Base-by-base conservation (phyloP, 2,113 vertebrate species). In the Pica pica region DNA sequence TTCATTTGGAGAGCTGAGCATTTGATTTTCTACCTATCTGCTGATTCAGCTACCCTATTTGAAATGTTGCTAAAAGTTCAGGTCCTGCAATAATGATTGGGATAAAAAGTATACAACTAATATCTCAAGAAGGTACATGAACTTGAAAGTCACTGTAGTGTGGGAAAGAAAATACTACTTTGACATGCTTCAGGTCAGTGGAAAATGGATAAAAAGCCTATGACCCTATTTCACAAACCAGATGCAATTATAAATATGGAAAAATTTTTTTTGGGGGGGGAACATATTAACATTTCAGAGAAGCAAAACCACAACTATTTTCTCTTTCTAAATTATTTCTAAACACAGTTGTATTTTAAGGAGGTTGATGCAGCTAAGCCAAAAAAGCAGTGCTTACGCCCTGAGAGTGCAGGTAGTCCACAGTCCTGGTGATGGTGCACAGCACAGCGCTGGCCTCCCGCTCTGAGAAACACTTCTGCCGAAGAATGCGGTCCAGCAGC, bases 321-420 rank as follows among this genome's bases (percentile, higher is more conserved):
- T 20, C 10, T 20, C 59, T 75, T 91, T 59, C 31, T 55, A 24
- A 31, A 67, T 37, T 7, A 60, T 37, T 60, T 35, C 57, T 37
- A 59, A 17, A 37, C 17, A 26, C 4, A 56, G 63, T 5, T 10
- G 3, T 17, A 22, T 46, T 79, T 88, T 50, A 55, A 33, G 63
- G 44, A 78, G 26, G 20, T 16, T 65, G 50, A 23, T 60, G 57
- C 2, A 17, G 33, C n/a, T 33, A 85, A 70, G 50, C 12, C 74
- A 35, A 41, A 23, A 44, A 37, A 60, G 30, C 56, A n/a, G 14
- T 2, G 83, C 98, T 97, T 84, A 99, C 99, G 35, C 99, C 99
- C 92, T 99, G 99, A 20, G 99, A 99, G 96, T 99, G 99, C 15
- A 99, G 98, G 97, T 99, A 99, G 93, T 99, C 99, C 97, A 99